These are phyloP conservation scores for Selene dorsalis DNA, from an alignment of 2,797 vertebrate species.

Conservation along the genomic window DNA sequence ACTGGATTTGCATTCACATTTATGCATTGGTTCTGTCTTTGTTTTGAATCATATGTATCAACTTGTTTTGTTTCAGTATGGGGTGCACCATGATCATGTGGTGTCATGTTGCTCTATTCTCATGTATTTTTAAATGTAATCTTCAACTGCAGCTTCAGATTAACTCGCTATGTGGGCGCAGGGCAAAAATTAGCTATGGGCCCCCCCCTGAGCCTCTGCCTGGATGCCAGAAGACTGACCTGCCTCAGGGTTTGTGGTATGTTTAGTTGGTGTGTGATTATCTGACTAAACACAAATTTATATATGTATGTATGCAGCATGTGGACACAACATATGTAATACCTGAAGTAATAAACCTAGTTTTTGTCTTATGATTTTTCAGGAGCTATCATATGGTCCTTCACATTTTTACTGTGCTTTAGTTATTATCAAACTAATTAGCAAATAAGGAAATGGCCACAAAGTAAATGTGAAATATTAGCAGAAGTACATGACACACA, in stretches of 20 bases:
- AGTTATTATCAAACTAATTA: neutral
- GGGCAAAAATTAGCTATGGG: neutral
- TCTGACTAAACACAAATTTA: neutral
- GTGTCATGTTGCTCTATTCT: constrained; percentile 3
- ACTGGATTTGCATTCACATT: constrained; percentile 6
- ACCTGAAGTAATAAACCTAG: neutral
- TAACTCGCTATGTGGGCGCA: neutral
- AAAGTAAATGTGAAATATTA: neutral
- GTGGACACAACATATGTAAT: neutral
- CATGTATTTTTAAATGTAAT: constrained; percentile 21
- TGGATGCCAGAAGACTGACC: neutral
- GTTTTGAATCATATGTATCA: neutral
- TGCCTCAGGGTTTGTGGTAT: neutral
- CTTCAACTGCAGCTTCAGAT: constrained; percentile 9
- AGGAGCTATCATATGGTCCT: neutral
- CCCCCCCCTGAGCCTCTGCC: neutral
- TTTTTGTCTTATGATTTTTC: neutral
- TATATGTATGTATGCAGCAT: no score
- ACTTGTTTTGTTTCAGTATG: constrained; percentile 20
- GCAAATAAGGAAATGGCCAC: no score
- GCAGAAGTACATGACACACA: neutral
- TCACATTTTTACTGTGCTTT: neutral
- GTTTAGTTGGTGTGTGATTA: neutral
- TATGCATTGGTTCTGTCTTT: constrained; percentile 4
- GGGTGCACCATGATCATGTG: neutral